Percentiles rank a stretch among this genome's conserved stretches.
These are phyloP conservation scores for Eciton burchellii DNA, from an alignment of 1,140 invertebrate species.

Conservation along the genomic window DNA sequence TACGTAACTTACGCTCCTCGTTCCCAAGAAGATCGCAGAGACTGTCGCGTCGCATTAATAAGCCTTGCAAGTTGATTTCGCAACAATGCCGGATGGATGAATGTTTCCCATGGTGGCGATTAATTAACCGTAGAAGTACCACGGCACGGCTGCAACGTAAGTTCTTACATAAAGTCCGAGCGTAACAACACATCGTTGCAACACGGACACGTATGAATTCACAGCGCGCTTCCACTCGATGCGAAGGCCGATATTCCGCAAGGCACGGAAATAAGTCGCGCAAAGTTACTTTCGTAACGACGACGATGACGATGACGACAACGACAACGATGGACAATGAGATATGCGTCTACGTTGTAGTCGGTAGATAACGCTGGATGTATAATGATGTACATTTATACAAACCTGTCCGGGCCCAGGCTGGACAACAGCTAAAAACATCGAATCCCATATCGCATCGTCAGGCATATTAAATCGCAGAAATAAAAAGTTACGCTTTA, in stretches of 20 bases:
- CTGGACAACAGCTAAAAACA: no score
- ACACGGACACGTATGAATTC: constrained; percentile 51
- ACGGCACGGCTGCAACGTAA: not conserved
- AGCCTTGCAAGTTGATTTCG: not conserved
- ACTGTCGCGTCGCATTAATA: not conserved
- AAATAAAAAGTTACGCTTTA: no score
- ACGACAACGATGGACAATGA: constrained; percentile 30
- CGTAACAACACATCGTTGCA: constrained; percentile 34
- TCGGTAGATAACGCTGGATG: constrained; percentile 36
- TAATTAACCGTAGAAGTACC: not conserved
- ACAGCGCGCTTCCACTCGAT: constrained; percentile 7
- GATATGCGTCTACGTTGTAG: constrained; percentile 45
- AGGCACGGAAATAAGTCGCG: constrained; percentile 52
- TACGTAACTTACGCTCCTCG: not conserved
- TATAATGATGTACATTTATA: constrained; percentile 11
- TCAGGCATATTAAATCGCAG: no score
- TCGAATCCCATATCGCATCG: no score
- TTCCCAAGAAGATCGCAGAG: not conserved
- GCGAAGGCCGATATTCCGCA: constrained; percentile 42
- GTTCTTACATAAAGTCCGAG: constrained; percentile 35
- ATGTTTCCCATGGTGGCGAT: not conserved
- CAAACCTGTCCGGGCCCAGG: no score
- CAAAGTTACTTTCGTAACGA: constrained; percentile 54
- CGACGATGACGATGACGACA: constrained; percentile 16
- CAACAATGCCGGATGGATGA: not conserved